Evolutionary conservation across 2,888 invertebrate genomes (phyloP), one percentile per base, ranked within the genome.

Genomic region (Calliscelio sp.): DNA sequence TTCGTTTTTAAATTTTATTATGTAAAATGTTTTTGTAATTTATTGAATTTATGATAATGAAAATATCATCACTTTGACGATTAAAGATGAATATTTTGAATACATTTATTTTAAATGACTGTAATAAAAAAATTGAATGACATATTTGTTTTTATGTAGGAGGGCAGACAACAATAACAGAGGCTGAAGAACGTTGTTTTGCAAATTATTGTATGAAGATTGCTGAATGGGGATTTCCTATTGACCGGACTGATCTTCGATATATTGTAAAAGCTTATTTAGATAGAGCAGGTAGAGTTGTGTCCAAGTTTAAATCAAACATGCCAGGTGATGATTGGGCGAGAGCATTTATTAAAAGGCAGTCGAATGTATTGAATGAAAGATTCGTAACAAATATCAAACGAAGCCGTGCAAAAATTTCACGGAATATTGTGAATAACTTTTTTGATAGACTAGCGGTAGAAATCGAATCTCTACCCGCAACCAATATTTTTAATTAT

Each of bases 251-350:
- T n/a, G 53, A 71, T 79, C 14, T 79, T 14, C 10, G 65, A 44
- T 41, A 5, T n/a, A 55, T 65, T n/a, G 18, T 46, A 2, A 79
- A 79, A 32, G 16, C 20, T 4, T 74, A 81, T 61, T 18, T 81
- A 1, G 68, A 81, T 22, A 18, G 24, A 22, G 0, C 14, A 16
- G 20, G 18, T 3, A 59, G 66, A 66, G 16, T 14, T 11, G 57
- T 74, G 24, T 2, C 28, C 1, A 25, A 32, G 11, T 74, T 83
- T 35, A 66, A 74, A 61, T 61, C 61, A 0, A 83, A 83, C 18
- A 11, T 78, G 16, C 83, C 78, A 61, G 73, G 73, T 18, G 49
- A 68, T 14, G 74, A 73, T 28, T 83, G 68, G 78, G 68, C 78
- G 0, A 77, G 41, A 22, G 10, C 46, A 18, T 81, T 73, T 38